phyloP scores from a whole-genome alignment of 2,113 vertebrate genomes.

The Phasianus colchicus region DNA sequence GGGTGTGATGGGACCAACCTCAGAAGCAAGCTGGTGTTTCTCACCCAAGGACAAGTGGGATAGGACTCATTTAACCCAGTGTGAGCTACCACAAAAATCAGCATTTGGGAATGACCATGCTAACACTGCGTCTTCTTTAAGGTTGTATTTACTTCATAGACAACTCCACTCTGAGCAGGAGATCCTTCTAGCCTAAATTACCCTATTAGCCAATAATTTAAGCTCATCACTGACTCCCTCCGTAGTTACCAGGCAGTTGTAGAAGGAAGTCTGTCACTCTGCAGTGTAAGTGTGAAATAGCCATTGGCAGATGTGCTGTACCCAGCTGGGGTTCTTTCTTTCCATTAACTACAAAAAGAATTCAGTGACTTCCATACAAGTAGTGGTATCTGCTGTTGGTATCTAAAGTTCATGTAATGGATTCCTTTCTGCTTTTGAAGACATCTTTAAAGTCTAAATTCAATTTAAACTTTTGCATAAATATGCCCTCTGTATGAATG shows the following conservation, averaged over 20 bases:
- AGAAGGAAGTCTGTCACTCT: not conserved
- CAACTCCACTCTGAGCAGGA: not conserved
- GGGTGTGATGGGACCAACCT: not conserved
- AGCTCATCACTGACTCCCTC: not conserved
- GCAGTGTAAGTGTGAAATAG: not conserved
- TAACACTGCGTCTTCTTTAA: not conserved
- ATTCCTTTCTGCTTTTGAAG: not conserved
- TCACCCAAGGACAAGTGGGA: not conserved
- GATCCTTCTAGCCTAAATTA: not conserved
- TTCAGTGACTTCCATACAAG: not conserved
- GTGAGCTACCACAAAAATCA: not conserved
- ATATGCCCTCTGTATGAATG: not conserved
- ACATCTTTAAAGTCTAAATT: not conserved
- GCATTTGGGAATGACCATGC: not conserved
- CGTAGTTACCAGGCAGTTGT: not conserved
- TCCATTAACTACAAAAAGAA: not conserved
- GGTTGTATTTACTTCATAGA: not conserved
- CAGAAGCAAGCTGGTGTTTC: not conserved
- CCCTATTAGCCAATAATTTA: not conserved
- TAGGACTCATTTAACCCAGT: not conserved
- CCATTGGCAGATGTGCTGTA: fast-evolving
- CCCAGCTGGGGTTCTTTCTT: not conserved
- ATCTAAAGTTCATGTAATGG: not conserved
- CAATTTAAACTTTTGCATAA: not conserved
- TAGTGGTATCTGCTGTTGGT: not conserved